Evolutionary conservation across 1,140 invertebrate species (phyloP).

Genomic region (Diachasmimorpha longicaudata): DNA sequence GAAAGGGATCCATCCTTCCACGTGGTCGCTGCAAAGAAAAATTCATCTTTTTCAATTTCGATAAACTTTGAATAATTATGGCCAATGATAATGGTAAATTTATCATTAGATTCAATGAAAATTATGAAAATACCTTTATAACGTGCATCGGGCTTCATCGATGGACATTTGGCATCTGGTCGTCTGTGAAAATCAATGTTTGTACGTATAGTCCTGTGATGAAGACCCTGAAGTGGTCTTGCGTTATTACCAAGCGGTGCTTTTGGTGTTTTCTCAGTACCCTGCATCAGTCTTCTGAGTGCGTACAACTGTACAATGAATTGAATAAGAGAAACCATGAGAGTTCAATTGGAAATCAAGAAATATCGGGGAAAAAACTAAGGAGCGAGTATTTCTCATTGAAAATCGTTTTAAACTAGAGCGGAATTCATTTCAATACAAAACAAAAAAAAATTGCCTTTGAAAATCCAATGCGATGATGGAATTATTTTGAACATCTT

Average conservation of each 20-base stretch:
- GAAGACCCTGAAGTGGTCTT: conserved; percentile 84
- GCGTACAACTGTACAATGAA: conserved; percentile 75
- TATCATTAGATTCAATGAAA: neutral
- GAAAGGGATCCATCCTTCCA: conserved; percentile 54
- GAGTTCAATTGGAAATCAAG: neutral
- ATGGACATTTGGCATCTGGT: conserved; percentile 69
- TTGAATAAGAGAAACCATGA: conserved; percentile 38
- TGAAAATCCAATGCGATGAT: no score
- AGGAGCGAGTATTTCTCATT: no score
- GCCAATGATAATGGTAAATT: neutral
- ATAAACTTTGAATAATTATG: neutral
- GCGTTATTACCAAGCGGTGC: conserved; percentile 94
- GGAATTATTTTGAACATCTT: no score
- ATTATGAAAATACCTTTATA: conserved; percentile 66
- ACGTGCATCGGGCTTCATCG: conserved; percentile 76
- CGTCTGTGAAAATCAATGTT: conserved; percentile 93
- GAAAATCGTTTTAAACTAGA: no score
- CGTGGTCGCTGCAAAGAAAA: conserved; percentile 59
- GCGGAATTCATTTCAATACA: no score
- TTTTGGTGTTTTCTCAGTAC: conserved; percentile 81
- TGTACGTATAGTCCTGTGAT: conserved; percentile 91
- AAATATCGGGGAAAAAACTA: neutral
- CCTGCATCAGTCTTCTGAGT: conserved; percentile 85
- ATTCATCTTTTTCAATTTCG: conserved; percentile 49
- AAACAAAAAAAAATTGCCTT: no score